Percentiles rank a stretch among this genome's conserved stretches.
These are phyloP conservation scores for Falcaria lacertinaria DNA, from an alignment of 2,888 invertebrate species.

Conservation along the genomic window DNA sequence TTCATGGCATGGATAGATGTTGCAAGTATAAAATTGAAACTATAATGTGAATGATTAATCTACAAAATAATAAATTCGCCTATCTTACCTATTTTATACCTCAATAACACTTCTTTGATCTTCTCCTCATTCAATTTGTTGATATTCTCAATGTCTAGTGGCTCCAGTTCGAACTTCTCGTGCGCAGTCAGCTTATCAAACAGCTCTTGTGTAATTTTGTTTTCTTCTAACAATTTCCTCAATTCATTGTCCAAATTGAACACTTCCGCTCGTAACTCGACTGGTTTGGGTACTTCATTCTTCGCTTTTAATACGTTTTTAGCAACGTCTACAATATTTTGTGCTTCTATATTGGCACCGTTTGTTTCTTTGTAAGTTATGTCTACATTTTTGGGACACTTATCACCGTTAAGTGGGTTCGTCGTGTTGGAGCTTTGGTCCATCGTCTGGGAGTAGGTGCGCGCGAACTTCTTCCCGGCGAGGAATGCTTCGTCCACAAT, in stretches of 20 bases:
- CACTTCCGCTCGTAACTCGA: slow-evolving; percentile 25
- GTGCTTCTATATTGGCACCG: slow-evolving; percentile 17
- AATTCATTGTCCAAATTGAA: slow-evolving; percentile 45
- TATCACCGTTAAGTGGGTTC: slow-evolving; percentile 15
- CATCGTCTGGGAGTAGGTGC: slow-evolving; percentile 72
- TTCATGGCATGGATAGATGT: too few relatives aligned
- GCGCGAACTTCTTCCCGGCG: slow-evolving; percentile 87
- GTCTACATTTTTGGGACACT: slow-evolving; percentile 36
- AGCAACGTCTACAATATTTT: slow-evolving; percentile 32
- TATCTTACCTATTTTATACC: slow-evolving; percentile 59
- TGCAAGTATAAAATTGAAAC: too few relatives aligned
- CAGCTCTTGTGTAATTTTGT: slow-evolving; percentile 59
- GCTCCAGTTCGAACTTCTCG: slow-evolving; percentile 62
- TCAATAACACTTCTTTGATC: slow-evolving; percentile 53
- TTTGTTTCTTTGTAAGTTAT: slow-evolving; percentile 48
- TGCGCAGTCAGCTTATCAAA: slow-evolving; percentile 66
- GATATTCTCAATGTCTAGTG: slow-evolving; percentile 69
- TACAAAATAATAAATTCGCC: too few relatives aligned
- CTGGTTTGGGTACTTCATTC: slow-evolving; percentile 31
- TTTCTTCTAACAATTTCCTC: slow-evolving; percentile 48
- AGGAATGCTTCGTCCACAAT: slow-evolving; percentile 86
- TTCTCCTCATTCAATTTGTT: slow-evolving; percentile 59
- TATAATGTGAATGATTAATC: too few relatives aligned
- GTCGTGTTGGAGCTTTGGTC: slow-evolving; percentile 19
- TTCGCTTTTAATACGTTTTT: slow-evolving; percentile 33